Evolutionary conservation across 2,888 invertebrate genomes (phyloP), one percentile per base, ranked within the genome.

Genomic region (Drosophila cyrtoloma): DNA sequence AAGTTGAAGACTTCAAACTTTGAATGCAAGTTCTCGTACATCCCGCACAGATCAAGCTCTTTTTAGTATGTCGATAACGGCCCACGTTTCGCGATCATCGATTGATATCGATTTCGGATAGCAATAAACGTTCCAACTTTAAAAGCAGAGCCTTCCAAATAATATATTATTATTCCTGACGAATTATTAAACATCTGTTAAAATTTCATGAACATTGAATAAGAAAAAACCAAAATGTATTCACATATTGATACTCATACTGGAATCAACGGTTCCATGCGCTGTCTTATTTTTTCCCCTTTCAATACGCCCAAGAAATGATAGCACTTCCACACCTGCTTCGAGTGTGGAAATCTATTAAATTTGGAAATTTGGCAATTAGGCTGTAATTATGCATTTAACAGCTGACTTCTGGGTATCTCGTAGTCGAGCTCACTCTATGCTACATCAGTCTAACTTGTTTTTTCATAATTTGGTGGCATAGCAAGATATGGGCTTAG

Each of bases 381-480:
- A 42, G 3, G 19, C 4, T 22, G 7, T 47, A 22, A 14, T 22
- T 7, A 47, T 22, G 6, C 22, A 47, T 47, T 47, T 22, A 22
- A 14, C 22, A 22, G 7, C 14, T 22, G 26, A 12, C 16, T 47
- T 26, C 22, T 16, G 47, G 26, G 47, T 47, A 26, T 16, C 47
- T 47, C 9, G 0, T 9, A 16, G 28, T 26, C 16, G 28, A 4
- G 0, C 22, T 9, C 22, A 26, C 16, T 22, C 47, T 16, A 9
- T 26, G 16, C 47, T 16, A 9, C 5, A 16, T 2, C 16, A 26
- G 26, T 26, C 2, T 16, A 16, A 26, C 28, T 42, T 58, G 57
- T 61, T 30, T n/a, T n/a, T 33, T 44, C 28, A 47, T 63, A 44
- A 59, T 47, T 63, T 59, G 14, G 16, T 28, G 19, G 7, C 12